Base-by-base conservation (phyloP, 2,797 vertebrate genomes). In the Lacerta viridis region DNA sequence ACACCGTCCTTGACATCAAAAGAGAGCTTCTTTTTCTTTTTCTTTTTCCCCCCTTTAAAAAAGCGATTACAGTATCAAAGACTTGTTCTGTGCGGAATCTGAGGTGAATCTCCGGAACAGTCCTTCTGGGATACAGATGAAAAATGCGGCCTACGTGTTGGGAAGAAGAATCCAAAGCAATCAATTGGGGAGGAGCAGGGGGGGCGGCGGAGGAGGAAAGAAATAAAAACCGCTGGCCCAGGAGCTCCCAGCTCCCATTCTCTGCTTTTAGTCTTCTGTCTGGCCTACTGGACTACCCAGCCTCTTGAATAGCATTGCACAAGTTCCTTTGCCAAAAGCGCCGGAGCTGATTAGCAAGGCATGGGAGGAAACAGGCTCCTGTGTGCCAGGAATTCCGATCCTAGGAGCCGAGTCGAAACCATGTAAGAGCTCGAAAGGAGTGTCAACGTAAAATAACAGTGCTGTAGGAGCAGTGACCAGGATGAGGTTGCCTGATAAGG, bases 61-160 rank as follows among this genome's bases (percentile, higher is more conserved):
- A 95, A 95, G 94, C 96, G 92, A 96, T 97, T 96, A 97, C 93
- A 89, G 91, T 94, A 96, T 96, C 95, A 95, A 96, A 96, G 96
- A 95, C 88, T 95, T 93, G 94, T 94, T 96, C 96, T 96, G 94
- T 95, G 94, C 91, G 91, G 93, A 96, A 95, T 90, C 94, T 94
- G 95, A 97, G 94, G 96, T 96, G 95, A 96, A 94, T 95, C 92
- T 94, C 25, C 93, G 93, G 94, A 96, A 95, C 94, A 95, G 93
- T 95, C 95, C 95, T 96, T 96, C 93, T 71, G 85, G 95, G 95
- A 96, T 25, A 93, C 87, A 94, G 94, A 96, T 93, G 88, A 96
- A 96, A 96, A 96, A 93, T 85, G 90, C 91, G 92, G 91, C 91
- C 90, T 93, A 89, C 61, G 0, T 77, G 91, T 87, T 93, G 91